A percentile compares a stretch with the other conserved stretches of the same genome.
Conservation (phyloP, 2,888 invertebrate species). For the Lucinisca nassula region DNA sequence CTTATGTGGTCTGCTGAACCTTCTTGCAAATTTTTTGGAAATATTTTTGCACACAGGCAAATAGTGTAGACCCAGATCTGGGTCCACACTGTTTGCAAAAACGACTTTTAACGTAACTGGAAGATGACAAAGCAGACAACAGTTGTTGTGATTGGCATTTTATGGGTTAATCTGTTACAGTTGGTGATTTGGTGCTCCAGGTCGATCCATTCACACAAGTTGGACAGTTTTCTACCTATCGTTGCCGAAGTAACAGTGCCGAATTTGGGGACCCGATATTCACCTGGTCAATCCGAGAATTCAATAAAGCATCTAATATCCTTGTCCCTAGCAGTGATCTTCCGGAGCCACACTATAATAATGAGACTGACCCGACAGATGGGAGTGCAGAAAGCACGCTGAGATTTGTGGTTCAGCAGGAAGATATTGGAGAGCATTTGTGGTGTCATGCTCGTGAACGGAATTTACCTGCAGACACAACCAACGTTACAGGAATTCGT, state of each 20-base stretch:
- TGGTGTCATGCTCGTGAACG: neutral
- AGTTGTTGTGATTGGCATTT: too few species aligned
- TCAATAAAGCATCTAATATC: neutral
- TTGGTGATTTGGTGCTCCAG: slow-evolving; percentile 21
- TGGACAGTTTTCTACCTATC: neutral
- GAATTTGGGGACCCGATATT: slow-evolving; percentile 33
- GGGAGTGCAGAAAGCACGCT: slow-evolving; percentile 18
- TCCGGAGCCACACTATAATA: neutral
- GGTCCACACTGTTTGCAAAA: too few species aligned
- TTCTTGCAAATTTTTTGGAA: too few species aligned
- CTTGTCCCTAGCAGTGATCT: neutral
- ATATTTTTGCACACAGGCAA: too few species aligned
- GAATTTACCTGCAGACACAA: too few species aligned
- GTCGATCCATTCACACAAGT: neutral
- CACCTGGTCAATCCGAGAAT: slow-evolving; percentile 11
- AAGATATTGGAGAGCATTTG: neutral
- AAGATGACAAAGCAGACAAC: too few species aligned
- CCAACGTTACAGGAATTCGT: too few species aligned
- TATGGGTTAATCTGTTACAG: too few species aligned
- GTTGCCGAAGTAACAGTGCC: neutral
- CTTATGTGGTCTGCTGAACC: too few species aligned
- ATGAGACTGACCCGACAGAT: slow-evolving; percentile 4
- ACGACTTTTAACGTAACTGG: too few species aligned
- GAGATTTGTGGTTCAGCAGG: neutral
- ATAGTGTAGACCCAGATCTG: too few species aligned